phyloP scores from a whole-genome alignment of 2,113 vertebrate species.

The Capricornis sumatraensis region DNA sequence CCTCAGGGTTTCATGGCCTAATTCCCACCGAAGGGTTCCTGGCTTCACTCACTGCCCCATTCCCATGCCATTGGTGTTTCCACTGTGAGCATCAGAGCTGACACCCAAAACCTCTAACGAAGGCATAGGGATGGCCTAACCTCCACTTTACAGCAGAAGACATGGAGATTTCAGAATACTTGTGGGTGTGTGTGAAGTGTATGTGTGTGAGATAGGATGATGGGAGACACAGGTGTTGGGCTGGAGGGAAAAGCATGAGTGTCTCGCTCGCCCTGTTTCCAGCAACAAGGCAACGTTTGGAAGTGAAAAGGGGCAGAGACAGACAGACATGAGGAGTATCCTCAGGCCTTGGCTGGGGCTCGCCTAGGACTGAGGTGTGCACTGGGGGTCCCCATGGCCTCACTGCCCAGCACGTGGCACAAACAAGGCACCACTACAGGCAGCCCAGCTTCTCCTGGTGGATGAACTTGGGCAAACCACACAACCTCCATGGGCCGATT shows the following conservation, averaged over 20 bases:
- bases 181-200: not conserved
- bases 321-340: not conserved
- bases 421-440: not conserved
- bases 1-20: not conserved
- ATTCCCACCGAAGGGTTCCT: not conserved
- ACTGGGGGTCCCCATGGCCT: not conserved
- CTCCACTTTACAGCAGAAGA: not conserved
- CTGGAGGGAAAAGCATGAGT: not conserved
- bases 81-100: fast-evolving
- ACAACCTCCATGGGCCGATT: fast-evolving
- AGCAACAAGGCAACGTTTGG: fast-evolving
- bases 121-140: not conserved
- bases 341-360: not conserved
- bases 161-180: not conserved
- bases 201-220: not conserved
- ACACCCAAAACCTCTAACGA: not conserved
- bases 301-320: not conserved
- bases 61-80: not conserved
- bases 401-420: not conserved
- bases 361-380: not conserved
- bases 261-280: not conserved
- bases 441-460: not conserved
- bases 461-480: not conserved
- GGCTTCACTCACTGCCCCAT: not conserved
- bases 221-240: not conserved